Evolutionary conservation across 2,888 invertebrate genomes (phyloP).

Genomic region (Drosophila testacea): DNA sequence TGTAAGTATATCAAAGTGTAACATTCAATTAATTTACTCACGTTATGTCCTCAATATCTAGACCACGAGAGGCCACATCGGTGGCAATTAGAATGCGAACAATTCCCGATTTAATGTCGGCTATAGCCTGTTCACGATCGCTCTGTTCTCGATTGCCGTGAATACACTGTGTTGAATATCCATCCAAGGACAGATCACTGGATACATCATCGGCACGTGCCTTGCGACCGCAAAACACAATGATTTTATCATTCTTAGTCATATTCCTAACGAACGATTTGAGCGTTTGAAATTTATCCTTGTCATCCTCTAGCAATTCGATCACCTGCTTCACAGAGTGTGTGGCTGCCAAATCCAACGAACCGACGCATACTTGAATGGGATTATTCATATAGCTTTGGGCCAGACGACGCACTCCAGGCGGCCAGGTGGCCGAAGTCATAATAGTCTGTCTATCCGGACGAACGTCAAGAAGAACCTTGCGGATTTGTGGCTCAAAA

Average conservation of each 20-base stretch:
- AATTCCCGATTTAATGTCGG: slow-evolving; percentile 92
- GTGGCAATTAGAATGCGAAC: slow-evolving; percentile 96
- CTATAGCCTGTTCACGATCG: slow-evolving; percentile 93
- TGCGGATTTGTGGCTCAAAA: slow-evolving; percentile 95
- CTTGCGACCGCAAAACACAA: slow-evolving; percentile 96
- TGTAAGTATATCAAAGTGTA: neutral
- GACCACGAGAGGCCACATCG: slow-evolving; percentile 97
- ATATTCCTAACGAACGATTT: slow-evolving; percentile 90
- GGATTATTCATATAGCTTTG: slow-evolving; percentile 95
- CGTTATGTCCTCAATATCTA: slow-evolving; percentile 95
- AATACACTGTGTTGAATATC: slow-evolving; percentile 91
- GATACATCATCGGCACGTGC: slow-evolving; percentile 92
- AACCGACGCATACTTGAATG: slow-evolving; percentile 95
- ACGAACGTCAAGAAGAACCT: slow-evolving; percentile 91
- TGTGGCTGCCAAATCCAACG: slow-evolving; percentile 94
- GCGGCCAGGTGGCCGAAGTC: slow-evolving; percentile 99
- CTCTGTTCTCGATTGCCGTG: slow-evolving; percentile 95
- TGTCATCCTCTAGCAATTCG: slow-evolving; percentile 89
- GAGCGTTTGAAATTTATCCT: slow-evolving; percentile 88
- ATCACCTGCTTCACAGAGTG: slow-evolving; percentile 94
- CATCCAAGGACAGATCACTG: slow-evolving; percentile 90
- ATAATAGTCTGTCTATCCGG: slow-evolving; percentile 97
- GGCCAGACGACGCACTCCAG: slow-evolving; percentile 93
- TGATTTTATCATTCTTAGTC: slow-evolving; percentile 91
- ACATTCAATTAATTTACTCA: slow-evolving; percentile 72